Evolutionary conservation across 2,888 invertebrate genomes (phyloP).

Genomic region (Aquatica leii): DNA sequence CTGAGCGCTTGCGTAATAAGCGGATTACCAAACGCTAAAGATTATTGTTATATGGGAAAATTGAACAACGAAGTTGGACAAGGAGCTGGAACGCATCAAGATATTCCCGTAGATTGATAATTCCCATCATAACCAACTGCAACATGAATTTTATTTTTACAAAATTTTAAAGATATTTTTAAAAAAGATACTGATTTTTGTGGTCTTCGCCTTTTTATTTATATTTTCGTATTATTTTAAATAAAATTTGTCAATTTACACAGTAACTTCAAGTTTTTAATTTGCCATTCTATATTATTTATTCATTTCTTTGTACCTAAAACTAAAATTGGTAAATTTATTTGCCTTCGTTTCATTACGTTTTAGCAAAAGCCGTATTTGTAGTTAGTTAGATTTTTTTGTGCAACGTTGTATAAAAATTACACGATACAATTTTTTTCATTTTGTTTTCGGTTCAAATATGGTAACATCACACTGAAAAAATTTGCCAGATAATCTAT

Average conservation of each 20-base stretch:
- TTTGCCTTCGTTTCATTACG: not conserved
- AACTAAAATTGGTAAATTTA: no score
- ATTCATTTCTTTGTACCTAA: no score
- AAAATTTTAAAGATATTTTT: constrained; percentile 38
- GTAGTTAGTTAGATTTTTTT: no score
- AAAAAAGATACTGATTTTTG: constrained; percentile 33
- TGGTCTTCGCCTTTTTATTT: constrained; percentile 55
- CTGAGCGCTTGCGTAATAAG: constrained; percentile 80
- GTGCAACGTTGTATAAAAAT: no score
- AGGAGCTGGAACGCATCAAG: constrained; percentile 42
- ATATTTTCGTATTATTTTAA: constrained; percentile 44
- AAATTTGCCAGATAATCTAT: no score
- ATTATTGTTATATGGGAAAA: constrained; percentile 66
- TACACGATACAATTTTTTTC: no score
- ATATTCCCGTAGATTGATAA: not conserved
- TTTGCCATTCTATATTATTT: not conserved
- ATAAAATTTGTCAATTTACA: constrained; percentile 43
- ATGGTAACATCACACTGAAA: no score
- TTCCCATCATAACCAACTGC: not conserved
- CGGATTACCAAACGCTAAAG: constrained; percentile 73
- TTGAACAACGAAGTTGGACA: constrained; percentile 49
- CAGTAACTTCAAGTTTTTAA: not conserved
- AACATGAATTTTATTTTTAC: constrained; percentile 30
- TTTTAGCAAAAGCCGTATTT: no score
- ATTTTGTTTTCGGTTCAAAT: no score